Evolutionary conservation across 2,888 invertebrate species (phyloP), one percentile per base, ranked within the genome.

Genomic region (Drosophila monieri): DNA sequence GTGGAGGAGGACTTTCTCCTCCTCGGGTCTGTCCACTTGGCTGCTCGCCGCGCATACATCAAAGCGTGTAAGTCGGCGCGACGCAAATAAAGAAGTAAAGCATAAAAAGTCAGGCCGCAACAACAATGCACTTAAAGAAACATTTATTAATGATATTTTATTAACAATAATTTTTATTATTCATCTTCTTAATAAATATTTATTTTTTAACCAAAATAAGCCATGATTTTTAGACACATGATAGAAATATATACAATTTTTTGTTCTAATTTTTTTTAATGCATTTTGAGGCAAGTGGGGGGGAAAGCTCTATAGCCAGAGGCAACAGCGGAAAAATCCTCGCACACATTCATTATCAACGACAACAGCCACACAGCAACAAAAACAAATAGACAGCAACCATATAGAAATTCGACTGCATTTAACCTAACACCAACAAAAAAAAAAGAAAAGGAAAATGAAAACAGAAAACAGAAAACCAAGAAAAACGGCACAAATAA

Each of bases 71-170:
- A 85, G 81, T 78, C 73, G 77, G 67, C 68, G 71, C 81, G 70
- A 74, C 85, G 78, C 78, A 78, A 81, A 80, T 78, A 81, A 80
- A 77, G 75, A 80, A 78, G 77, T 74, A 84, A 80, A 81, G 75
- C 77, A 85, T 76, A 81, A 85, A 84, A 81, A 81, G 85, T 81
- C 81, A 81, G 76, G 62, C 65, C 59, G 60, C 79, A 52, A 62
- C 58, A 70, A 32, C 76, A 43, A 21, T 5, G 15, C 60, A 60
- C 60, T 60, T 18, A 1, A 27, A 23, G 14, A 46, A 30, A 35
- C 9, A 27, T 2, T 0, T 3, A 14, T 39, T 15, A 8, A 39
- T 14, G 8, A 32, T n/a, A n/a, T 12, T 32, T 35, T 46, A 23
- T 23, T 4, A 23, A 23, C 3, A 23, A 5, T 23, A 23, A 23